Base-by-base conservation (phyloP, 2,797 vertebrate species). In the Cuniculus paca region DNA sequence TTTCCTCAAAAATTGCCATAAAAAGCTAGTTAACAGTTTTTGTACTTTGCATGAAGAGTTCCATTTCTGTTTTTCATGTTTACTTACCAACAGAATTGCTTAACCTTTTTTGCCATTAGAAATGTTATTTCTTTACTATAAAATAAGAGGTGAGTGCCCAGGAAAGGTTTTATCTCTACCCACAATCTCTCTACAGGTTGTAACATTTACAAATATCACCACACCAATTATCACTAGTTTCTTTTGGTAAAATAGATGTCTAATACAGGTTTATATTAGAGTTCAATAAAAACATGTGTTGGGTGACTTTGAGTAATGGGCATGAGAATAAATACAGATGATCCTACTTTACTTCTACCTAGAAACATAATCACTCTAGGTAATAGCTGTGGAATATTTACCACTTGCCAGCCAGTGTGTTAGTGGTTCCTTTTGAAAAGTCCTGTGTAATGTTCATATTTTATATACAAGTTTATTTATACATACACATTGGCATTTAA, bases 391-490 rank as follows among this genome's bases (percentile, higher is more conserved):
- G 36, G 13, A 91, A 4, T 12, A 60, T 72, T 72, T 42, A 72
- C 39, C 5, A 72, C 70, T 88, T 84, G 16, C 17, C 45, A 45
- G 16, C 39, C 20, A 79, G 5, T 83, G 26, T 36, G 31, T 56
- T 90, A 78, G 86, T 61, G 63, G 48, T 24, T 70, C 45, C 7
- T 94, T 34, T 83, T 65, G 52, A 50, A 90, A 95, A 95, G 87
- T 58, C 8, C n/a, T 45, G 2, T 63, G 14, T 82, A 91, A 83
- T 90, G 5, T 1, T 63, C 24, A 56, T 56, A 72, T 90, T 90
- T 89, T 92, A 72, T 81, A 50, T 10, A 88, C 28, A 58, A 36
- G 24, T 77, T 54, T 84, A 60, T 28, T 63, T 91, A 74, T 60
- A 54, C 6, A 50, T 4, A 63, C 10, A 75, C 16, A 52, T 77